Conservation (phyloP, 2,797 vertebrate genomes). For the Sebastes variabilis region DNA sequence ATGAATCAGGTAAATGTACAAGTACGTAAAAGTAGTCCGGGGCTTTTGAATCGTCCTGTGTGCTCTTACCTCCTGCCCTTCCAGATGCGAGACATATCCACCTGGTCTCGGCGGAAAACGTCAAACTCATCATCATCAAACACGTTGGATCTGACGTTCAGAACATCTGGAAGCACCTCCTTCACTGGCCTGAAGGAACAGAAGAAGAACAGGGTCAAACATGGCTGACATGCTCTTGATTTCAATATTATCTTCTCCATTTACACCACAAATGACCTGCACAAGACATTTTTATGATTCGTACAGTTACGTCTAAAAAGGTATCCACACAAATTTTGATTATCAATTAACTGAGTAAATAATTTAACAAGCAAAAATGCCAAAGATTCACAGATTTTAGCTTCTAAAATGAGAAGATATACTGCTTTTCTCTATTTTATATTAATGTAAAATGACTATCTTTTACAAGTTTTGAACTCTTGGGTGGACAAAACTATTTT, state of each 20-base stretch:
- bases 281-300: background rate
- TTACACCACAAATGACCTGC: background rate
- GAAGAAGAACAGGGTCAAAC: background rate
- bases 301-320: background rate
- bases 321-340: background rate
- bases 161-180: slow-evolving; percentile 82
- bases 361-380: background rate
- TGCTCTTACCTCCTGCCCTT: slow-evolving; percentile 89
- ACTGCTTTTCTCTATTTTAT: background rate
- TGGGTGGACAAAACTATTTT: background rate
- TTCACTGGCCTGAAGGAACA: slow-evolving; percentile 79
- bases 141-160: slow-evolving; percentile 85
- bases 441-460: background rate
- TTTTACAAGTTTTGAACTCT: background rate
- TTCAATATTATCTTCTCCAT: background rate
- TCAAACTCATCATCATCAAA: slow-evolving; percentile 98
- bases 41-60: background rate
- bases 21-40: background rate
- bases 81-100: slow-evolving; percentile 93
- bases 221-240: no score
- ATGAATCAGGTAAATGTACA: background rate
- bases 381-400: background rate
- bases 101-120: slow-evolving; percentile 89
- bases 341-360: background rate
- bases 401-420: background rate